Percentiles rank a stretch among this genome's conserved stretches.
phyloP scores from a whole-genome alignment of 1,140 invertebrate genomes.

The Ceratina calcarata region DNA sequence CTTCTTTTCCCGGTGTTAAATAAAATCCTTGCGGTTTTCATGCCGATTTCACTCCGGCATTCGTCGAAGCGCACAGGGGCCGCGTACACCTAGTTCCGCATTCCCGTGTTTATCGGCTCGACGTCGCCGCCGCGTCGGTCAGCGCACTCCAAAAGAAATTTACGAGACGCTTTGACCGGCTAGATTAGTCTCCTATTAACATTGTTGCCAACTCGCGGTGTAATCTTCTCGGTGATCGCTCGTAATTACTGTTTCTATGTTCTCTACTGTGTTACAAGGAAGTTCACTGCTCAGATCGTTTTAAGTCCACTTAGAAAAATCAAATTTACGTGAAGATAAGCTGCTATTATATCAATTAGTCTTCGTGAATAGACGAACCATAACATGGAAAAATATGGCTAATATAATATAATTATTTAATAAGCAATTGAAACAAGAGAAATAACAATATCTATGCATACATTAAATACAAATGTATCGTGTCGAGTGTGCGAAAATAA shows the following conservation, averaged over 20 bases:
- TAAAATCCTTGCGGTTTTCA: conserved; percentile 66
- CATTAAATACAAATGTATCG: too few relatives aligned
- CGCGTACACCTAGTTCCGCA: conserved; percentile 53
- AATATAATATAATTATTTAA: too few relatives aligned
- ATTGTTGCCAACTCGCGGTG: conserved; percentile 38
- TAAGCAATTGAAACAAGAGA: too few relatives aligned
- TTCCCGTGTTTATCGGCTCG: conserved; percentile 60
- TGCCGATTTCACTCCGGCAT: conserved; percentile 63
- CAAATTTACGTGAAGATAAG: too few relatives aligned
- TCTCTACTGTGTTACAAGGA: neutral
- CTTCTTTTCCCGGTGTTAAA: conserved; percentile 56
- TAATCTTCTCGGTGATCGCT: neutral
- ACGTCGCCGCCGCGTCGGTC: conserved; percentile 37
- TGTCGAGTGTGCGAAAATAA: too few relatives aligned
- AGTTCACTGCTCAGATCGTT: too few relatives aligned
- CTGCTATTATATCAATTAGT: too few relatives aligned
- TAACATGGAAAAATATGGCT: too few relatives aligned
- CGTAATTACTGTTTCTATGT: neutral
- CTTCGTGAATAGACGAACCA: too few relatives aligned
- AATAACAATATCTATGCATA: too few relatives aligned
- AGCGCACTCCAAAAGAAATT: conserved; percentile 63
- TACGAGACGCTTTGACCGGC: conserved; percentile 40
- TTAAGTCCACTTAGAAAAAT: too few relatives aligned
- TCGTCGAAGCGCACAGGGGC: conserved; percentile 54
- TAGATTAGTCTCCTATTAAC: conserved; percentile 56